Base-by-base conservation (phyloP, 2,888 invertebrate genomes). In the Cheilosia soror region DNA sequence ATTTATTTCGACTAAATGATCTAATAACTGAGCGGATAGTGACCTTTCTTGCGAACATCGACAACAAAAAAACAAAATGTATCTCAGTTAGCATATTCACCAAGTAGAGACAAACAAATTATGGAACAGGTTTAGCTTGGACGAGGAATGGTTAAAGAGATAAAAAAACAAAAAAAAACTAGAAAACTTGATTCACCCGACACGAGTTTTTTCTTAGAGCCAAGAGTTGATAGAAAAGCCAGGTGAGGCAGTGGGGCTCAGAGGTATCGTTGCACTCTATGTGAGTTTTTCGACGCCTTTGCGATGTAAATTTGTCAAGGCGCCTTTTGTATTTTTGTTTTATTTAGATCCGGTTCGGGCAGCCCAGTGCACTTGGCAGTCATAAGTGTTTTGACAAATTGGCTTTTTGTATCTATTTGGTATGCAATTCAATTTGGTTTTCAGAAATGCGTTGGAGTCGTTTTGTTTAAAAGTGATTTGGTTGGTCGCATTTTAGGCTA, bases 21-120 rank as follows among this genome's bases (percentile, higher is more conserved):
- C 85, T 81, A 81, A 85, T 85, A 72, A 62, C 62, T 71, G 25
- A 63, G 85, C 76, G 85, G 76, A 85, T 85, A 85, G 76, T 85
- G 85, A 85, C 85, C 85, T 85, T 81, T 81, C 33, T 49, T 27
- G 25, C 57, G 55, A 57, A 37, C 37, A 79, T 20, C 42, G 37
- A 66, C 2, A 20, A 20, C 0, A 33, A 57, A 44, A 53, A 44
- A 49, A 51, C 1, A 4, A 37, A 37, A 40, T 33, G 13, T 27
- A 40, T 60, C 62, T 55, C 58, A 75, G 78, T 71, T 79, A 47
- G 63, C 78, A 71, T 71, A 78, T 69, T 77, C 77, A 62, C 69
- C 63, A 51, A 80, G 44, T 47, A 37, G 47, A 37, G 33, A 51
- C 55, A 60, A 57, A 53, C 13, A 44, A 65, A 49, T 40, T 68